Percentiles rank a stretch among this genome's conserved stretches.
Evolutionary conservation across 2,888 invertebrate genomes (phyloP).

Genomic region (Thereva nobilitata): DNA sequence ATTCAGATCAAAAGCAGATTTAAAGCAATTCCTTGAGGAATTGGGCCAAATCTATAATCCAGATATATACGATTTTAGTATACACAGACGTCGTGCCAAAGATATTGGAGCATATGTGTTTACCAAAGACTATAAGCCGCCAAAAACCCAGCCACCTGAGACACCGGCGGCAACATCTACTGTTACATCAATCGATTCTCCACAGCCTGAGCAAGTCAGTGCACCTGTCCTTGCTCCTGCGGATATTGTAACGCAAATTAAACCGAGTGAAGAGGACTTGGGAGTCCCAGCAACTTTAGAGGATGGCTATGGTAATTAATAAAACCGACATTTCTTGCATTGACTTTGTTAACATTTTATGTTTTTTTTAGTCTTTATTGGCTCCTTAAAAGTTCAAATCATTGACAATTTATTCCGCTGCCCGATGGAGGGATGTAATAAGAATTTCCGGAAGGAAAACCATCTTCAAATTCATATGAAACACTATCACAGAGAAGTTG

Average conservation of each 20-base stretch:
- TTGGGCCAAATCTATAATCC: constrained; percentile 60
- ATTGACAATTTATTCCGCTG: constrained; percentile 72
- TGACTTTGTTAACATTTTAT: neutral
- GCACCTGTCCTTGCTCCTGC: neutral
- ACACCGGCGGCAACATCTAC: constrained; percentile 44
- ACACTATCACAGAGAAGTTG: constrained; percentile 85
- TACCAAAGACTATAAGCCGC: constrained; percentile 55
- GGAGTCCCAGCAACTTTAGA: constrained; percentile 44
- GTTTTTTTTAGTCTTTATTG: constrained; percentile 60
- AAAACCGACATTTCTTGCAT: neutral
- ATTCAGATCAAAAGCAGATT: constrained; percentile 65
- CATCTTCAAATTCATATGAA: constrained; percentile 92
- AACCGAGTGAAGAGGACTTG: neutral
- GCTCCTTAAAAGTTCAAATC: constrained; percentile 67
- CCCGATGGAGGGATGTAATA: constrained; percentile 81
- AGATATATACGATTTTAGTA: constrained; percentile 65
- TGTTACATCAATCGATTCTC: constrained; percentile 1
- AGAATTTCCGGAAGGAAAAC: constrained; percentile 89
- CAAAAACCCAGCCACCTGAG: constrained; percentile 47
- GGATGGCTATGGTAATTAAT: constrained; percentile 52
- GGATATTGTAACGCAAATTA: neutral
- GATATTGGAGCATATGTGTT: constrained; percentile 57
- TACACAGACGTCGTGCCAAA: constrained; percentile 60
- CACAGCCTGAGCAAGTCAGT: constrained; percentile 14
- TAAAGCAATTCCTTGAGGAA: constrained; percentile 59